A percentile compares a stretch with the other conserved stretches of the same genome.
phyloP scores from a whole-genome alignment of 2,888 invertebrate species.

The Papilio demoleus region DNA sequence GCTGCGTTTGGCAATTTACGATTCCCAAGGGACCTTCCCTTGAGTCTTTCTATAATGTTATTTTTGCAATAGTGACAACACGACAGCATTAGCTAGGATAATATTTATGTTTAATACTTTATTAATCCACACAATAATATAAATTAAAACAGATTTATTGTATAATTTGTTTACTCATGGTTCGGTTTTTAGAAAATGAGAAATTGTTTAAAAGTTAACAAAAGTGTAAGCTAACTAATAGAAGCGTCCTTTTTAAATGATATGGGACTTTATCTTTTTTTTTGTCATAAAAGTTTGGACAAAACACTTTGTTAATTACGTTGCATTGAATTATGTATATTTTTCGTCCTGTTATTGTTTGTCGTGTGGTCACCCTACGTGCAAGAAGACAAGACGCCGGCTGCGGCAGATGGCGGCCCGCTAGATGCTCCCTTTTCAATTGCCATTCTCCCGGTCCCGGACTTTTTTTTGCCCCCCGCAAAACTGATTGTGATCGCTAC shows the following conservation, averaged over 20 bases:
- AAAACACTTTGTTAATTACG: no score
- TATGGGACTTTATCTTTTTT: no score
- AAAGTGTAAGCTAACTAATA: no score
- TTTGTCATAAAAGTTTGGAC: no score
- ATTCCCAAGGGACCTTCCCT: conserved; percentile 58
- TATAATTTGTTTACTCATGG: no score
- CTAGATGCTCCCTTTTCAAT: conserved; percentile 74
- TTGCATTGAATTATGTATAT: neutral
- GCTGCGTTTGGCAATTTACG: conserved; percentile 72
- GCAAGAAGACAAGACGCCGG: conserved; percentile 54
- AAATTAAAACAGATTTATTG: no score
- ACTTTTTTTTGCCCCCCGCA: conserved; percentile 63
- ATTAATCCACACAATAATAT: no score
- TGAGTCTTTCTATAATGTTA: conserved; percentile 57
- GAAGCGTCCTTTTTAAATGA: no score
- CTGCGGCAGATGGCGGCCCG: conserved; percentile 69
- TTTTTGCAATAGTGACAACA: conserved; percentile 39
- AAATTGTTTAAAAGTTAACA: no score
- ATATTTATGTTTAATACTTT: neutral
- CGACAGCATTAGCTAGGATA: conserved; percentile 52
- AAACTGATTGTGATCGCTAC: conserved; percentile 74
- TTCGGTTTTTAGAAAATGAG: no score
- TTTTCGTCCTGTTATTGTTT: conserved; percentile 19
- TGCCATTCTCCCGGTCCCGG: conserved; percentile 62
- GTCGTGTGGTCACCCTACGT: conserved; percentile 60